Base-by-base conservation (phyloP, 2,888 invertebrate genomes). In the Diplolepis rosae region DNA sequence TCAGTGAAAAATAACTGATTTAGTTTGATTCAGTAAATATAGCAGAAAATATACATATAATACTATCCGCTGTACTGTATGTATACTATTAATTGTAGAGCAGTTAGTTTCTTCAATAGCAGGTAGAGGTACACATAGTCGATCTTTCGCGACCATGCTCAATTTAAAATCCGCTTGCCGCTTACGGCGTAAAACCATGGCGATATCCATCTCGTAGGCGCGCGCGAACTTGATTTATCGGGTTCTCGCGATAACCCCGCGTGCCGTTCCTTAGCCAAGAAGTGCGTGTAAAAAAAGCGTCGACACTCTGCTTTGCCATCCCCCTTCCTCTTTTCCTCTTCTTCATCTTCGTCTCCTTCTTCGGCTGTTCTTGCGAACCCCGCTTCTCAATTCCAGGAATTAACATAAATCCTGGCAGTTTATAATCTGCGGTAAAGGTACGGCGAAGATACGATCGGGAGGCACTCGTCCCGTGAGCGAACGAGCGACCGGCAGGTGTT, bases 371-470 rank as follows among this genome's bases (percentile, higher is more conserved):
- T 65, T 65, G 42, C 22, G 77, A 77, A 70, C 72, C 70, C 69
- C 76, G 73, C 79, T 79, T 75, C 77, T 76, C 80, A 83, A 83
- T 85, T 84, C 83, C 81, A 79, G 80, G 84, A 86, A 85, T 85
- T 83, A 82, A 84, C 85, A 83, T 85, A 85, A 86, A 84, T 84
- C 83, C 83, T 79, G 74, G 78, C 81, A 82, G 83, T 86, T 87
- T 84, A 86, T 84, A 86, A 87, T 85, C 85, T 85, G 80, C 76
- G 80, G 82, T 80, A 80, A 80, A 82, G 82, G 79, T 77, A 74
- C 77, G 79, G 74, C 76, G 76, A 72, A 84, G 86, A 86, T 86
- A 85, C 82, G 79, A 86, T 86, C 86, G 80, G 74, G 71, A 77
- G 80, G 70, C 73, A 76, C 70, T 77, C 77, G 71, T 78, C 78